Percentiles rank a stretch among this genome's conserved stretches.
Evolutionary conservation across 2,113 vertebrate genomes (phyloP).

Genomic region (Rafetus swinhoei): DNA sequence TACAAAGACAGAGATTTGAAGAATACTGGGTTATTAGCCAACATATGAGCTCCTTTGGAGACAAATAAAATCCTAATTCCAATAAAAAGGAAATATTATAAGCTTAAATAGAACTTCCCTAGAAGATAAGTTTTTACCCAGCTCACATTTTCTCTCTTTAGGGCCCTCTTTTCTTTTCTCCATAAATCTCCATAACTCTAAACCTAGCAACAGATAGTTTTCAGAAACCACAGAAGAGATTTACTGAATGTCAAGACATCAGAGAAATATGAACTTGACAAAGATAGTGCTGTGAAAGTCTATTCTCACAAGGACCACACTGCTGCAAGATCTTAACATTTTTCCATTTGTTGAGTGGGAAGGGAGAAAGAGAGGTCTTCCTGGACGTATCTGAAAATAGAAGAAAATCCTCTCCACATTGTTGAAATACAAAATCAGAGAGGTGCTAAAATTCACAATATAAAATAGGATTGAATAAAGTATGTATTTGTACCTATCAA

Average conservation of each 20-base stretch:
- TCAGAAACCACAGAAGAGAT: background rate
- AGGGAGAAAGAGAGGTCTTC: background rate
- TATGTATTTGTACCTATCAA: background rate
- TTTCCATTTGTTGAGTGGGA: background rate
- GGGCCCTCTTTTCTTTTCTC: background rate
- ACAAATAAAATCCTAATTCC: background rate
- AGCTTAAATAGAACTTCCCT: background rate
- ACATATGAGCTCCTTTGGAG: fast-evolving
- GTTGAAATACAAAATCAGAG: background rate
- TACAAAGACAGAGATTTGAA: slow-evolving; percentile 56
- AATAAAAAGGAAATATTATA: background rate
- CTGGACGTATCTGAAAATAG: background rate
- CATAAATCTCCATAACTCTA: background rate
- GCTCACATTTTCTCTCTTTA: background rate
- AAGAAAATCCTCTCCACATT: background rate
- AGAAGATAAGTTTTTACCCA: background rate
- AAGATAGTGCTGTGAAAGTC: background rate
- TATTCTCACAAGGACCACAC: background rate
- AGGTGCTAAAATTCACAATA: background rate
- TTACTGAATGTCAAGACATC: background rate
- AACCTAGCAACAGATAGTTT: background rate
- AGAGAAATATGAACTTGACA: background rate
- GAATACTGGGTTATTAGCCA: background rate
- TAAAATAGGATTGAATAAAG: background rate
- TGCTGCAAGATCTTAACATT: background rate